Evolutionary conservation across 2,888 invertebrate genomes (phyloP).

Genomic region (Drosophila dives): DNA sequence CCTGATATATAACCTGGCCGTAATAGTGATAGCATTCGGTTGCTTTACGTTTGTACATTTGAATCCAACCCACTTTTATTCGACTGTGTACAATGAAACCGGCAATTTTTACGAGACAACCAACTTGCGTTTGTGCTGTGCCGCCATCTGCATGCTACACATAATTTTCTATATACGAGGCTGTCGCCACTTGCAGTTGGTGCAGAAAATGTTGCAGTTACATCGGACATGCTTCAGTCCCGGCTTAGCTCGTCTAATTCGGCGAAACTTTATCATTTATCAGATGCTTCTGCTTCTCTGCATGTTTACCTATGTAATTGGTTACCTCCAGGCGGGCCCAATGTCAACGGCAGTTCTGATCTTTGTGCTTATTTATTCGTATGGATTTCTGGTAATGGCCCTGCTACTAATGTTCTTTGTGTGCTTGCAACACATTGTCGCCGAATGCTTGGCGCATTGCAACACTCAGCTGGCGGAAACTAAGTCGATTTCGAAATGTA

Average conservation of each 20-base stretch:
- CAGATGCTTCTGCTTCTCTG: conserved; percentile 25
- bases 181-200: conserved; percentile 38
- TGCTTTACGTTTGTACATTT: conserved; percentile 32
- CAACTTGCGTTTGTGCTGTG: conserved; percentile 45
- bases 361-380: conserved; percentile 38
- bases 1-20: conserved; percentile 14
- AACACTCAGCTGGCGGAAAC: conserved; percentile 33
- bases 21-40: neutral
- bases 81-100: conserved; percentile 47
- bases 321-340: conserved; percentile 19
- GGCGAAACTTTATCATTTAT: conserved; percentile 43
- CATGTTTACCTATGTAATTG: conserved; percentile 38
- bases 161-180: conserved; percentile 51
- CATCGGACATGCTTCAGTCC: conserved; percentile 27
- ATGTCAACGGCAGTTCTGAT: conserved; percentile 9
- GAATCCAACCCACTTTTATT: conserved; percentile 30
- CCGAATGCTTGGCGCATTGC: conserved; percentile 29
- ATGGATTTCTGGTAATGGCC: conserved; percentile 44
- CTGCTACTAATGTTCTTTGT: conserved; percentile 56
- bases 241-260: conserved; percentile 25
- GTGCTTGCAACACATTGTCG: conserved; percentile 55
- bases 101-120: conserved; percentile 60
- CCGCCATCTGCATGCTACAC: conserved; percentile 46
- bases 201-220: conserved; percentile 45
- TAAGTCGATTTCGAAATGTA: neutral